Percentiles rank a stretch among this genome's conserved stretches.
Conservation (phyloP, 2,888 invertebrate genomes). For the Magallana nippona region DNA sequence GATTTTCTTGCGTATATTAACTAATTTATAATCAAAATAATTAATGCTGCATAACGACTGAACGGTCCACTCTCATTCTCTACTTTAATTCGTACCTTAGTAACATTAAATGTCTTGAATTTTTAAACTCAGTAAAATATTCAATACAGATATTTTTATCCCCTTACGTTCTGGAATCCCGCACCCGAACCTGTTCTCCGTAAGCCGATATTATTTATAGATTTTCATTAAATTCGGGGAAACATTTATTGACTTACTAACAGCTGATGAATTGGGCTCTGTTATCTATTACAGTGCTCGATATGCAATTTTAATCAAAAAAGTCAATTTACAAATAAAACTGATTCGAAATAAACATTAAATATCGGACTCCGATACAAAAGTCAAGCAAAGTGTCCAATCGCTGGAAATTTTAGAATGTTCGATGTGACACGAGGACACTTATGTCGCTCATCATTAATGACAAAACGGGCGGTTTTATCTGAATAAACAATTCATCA, state of each 20-base stretch:
- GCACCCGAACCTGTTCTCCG: neutral
- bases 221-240: slow-evolving; percentile 17
- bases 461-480: neutral
- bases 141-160: too few species aligned
- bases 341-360: neutral
- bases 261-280: neutral
- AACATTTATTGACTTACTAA: slow-evolving; percentile 1
- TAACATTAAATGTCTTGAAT: too few species aligned
- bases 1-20: too few species aligned
- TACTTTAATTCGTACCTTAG: too few species aligned
- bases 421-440: neutral
- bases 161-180: neutral
- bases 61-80: too few species aligned
- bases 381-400: neutral
- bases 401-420: neutral
- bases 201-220: neutral
- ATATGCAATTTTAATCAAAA: slow-evolving; percentile 30
- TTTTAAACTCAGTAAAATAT: too few species aligned
- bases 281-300: neutral
- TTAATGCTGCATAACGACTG: too few species aligned
- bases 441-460: neutral
- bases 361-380: neutral
- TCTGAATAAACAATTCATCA: too few species aligned
- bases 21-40: too few species aligned
- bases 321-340: slow-evolving; percentile 20